These are phyloP conservation scores for Campylomormyrus numenius DNA, from an alignment of 2,113 vertebrate species.

Conservation along the genomic window DNA sequence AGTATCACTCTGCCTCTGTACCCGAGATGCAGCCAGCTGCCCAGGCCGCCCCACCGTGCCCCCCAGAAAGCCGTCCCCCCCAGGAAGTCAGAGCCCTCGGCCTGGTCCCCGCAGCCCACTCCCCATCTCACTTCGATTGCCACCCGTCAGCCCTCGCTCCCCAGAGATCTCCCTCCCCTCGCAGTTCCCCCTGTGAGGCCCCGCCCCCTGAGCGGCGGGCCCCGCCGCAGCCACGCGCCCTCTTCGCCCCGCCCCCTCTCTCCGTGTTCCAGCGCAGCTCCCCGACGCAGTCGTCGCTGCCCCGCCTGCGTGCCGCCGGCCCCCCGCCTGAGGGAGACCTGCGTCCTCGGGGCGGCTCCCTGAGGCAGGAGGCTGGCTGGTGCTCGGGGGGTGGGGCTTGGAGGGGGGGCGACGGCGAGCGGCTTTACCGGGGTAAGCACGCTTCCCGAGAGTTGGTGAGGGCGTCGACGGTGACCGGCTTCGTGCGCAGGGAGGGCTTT, in stretches of 20 bases:
- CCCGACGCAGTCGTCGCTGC: slow-evolving; percentile 65
- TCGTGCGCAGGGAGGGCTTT: slow-evolving; percentile 48
- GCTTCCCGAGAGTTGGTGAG: slow-evolving; percentile 62
- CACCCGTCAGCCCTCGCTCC: slow-evolving; percentile 35
- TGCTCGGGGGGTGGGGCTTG: slow-evolving; percentile 39
- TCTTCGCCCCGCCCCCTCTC: slow-evolving; percentile 56
- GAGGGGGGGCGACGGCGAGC: slow-evolving; percentile 50
- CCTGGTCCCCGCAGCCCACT: not conserved
- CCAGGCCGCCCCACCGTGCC: not conserved
- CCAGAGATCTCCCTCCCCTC: slow-evolving; percentile 45
- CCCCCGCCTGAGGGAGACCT: slow-evolving; percentile 48
- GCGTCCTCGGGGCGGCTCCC: slow-evolving; percentile 55
- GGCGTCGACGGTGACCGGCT: slow-evolving; percentile 61
- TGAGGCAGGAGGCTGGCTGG: slow-evolving; percentile 53
- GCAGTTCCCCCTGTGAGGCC: slow-evolving; percentile 50
- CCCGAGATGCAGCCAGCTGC: not conserved
- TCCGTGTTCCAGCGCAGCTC: slow-evolving; percentile 62
- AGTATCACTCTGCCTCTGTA: not conserved
- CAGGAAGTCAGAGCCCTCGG: not conserved
- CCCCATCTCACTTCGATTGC: slow-evolving; percentile 18
- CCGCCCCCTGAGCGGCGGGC: slow-evolving; percentile 55
- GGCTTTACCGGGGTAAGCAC: slow-evolving; percentile 68
- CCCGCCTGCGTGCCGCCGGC: slow-evolving; percentile 45
- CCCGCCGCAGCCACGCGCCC: slow-evolving; percentile 55
- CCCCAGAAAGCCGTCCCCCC: not conserved